Percentiles rank a stretch among this genome's conserved stretches.
phyloP scores from a whole-genome alignment of 2,113 vertebrate genomes.

The Vicugna pacos region DNA sequence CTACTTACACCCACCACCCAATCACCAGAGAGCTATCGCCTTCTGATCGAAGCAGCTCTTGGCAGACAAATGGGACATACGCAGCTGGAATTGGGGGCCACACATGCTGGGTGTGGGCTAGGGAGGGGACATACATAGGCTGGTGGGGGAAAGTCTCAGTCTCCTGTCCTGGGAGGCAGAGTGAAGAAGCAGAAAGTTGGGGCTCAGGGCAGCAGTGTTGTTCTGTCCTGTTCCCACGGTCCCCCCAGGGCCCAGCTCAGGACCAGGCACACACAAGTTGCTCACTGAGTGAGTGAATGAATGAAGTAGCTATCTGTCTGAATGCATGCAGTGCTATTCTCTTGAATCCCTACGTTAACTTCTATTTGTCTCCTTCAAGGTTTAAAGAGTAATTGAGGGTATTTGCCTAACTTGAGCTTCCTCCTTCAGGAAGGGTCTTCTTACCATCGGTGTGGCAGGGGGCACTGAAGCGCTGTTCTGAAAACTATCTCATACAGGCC shows the following conservation, averaged over 20 bases:
- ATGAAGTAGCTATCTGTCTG: background rate
- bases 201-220: background rate
- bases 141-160: background rate
- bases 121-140: background rate
- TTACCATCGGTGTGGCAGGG: background rate
- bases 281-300: background rate
- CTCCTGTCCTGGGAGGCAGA: background rate
- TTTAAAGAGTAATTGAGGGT: background rate
- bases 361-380: constrained; percentile 6
- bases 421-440: background rate
- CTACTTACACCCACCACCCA: constrained; percentile 23
- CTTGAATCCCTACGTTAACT: background rate
- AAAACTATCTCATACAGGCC: background rate
- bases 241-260: background rate
- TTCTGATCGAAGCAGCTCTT: constrained; percentile 32
- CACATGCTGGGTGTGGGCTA: background rate
- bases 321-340: background rate
- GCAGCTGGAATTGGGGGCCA: background rate
- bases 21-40: background rate
- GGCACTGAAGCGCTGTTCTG: background rate
- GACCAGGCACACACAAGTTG: background rate
- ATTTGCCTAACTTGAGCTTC: background rate
- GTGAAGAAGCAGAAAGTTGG: background rate
- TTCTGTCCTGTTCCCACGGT: background rate
- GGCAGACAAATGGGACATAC: background rate